Conservation (phyloP, 2,797 vertebrate species). For the Sternotherus odoratus region DNA sequence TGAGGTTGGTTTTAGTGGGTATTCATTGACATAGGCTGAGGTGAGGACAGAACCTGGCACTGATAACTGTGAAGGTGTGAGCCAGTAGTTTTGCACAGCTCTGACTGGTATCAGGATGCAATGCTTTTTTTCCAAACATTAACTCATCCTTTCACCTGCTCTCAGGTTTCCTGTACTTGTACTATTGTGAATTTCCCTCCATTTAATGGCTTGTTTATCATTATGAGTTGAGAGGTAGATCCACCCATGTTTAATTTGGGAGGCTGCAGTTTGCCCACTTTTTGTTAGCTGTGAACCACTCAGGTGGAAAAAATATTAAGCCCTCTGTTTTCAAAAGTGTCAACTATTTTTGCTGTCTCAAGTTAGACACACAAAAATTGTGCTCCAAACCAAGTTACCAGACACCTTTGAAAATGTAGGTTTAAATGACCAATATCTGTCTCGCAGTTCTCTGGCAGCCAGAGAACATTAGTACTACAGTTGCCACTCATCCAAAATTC, state of each 20-base stretch:
- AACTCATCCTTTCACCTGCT: slow-evolving; percentile 42
- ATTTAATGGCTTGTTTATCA: background rate
- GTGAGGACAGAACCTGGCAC: background rate
- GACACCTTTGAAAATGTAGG: background rate
- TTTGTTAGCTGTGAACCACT: background rate
- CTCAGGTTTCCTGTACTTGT: slow-evolving; percentile 55
- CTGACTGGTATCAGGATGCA: background rate
- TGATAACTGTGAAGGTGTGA: background rate
- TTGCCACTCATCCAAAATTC: background rate
- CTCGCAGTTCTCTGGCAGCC: background rate
- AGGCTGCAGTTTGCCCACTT: background rate
- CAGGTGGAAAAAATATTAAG: background rate
- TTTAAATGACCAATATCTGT: background rate
- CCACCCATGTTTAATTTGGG: background rate
- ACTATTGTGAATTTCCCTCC: slow-evolving; percentile 27
- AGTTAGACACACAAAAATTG: background rate
- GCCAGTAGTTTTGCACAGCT: slow-evolving; percentile 37
- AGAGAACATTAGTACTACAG: background rate
- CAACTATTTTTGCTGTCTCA: background rate
- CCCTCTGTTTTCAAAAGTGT: background rate
- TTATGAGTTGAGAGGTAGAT: background rate
- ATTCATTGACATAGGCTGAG: background rate
- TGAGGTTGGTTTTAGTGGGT: slow-evolving; percentile 1
- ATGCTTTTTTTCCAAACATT: slow-evolving; percentile 49
- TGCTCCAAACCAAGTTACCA: fast-evolving